Percentiles rank a stretch among this genome's conserved stretches.
Evolutionary conservation across 2,797 vertebrate species (phyloP).

Genomic region (Hapalemur alaotrensis): DNA sequence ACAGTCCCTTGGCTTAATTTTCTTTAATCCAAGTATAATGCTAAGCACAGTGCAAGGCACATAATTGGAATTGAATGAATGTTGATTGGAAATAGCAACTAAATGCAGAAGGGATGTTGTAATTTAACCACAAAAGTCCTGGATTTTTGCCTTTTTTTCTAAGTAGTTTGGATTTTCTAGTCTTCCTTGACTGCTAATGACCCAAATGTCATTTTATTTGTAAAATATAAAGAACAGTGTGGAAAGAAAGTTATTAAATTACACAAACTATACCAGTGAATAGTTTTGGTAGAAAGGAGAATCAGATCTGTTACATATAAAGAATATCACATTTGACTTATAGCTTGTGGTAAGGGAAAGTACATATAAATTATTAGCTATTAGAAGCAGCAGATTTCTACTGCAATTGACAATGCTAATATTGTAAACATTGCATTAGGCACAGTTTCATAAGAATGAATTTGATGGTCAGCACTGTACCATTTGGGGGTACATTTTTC

Average conservation of each 20-base stretch:
- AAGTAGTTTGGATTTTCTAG: constrained; percentile 3
- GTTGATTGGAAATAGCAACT: neutral
- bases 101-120: neutral
- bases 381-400: neutral
- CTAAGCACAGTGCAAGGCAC: neutral
- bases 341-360: constrained; percentile 2
- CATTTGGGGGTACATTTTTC: constrained; percentile 50
- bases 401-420: constrained; percentile 22
- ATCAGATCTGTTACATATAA: neutral
- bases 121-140: neutral
- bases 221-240: constrained; percentile 2
- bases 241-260: neutral
- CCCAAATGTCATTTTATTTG: constrained; percentile 2
- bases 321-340: constrained; percentile 27
- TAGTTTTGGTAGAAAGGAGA: neutral
- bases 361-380: constrained; percentile 46
- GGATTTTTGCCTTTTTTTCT: neutral
- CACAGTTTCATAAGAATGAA: constrained; percentile 15
- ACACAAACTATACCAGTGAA: neutral
- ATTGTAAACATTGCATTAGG: constrained; percentile 21
- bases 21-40: neutral
- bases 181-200: neutral
- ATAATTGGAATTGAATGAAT: neutral
- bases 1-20: neutral
- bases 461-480: constrained; percentile 50